These are phyloP conservation scores for Sebastes taczanowskii DNA, from an alignment of 2,797 vertebrate genomes.

Conservation along the genomic window DNA sequence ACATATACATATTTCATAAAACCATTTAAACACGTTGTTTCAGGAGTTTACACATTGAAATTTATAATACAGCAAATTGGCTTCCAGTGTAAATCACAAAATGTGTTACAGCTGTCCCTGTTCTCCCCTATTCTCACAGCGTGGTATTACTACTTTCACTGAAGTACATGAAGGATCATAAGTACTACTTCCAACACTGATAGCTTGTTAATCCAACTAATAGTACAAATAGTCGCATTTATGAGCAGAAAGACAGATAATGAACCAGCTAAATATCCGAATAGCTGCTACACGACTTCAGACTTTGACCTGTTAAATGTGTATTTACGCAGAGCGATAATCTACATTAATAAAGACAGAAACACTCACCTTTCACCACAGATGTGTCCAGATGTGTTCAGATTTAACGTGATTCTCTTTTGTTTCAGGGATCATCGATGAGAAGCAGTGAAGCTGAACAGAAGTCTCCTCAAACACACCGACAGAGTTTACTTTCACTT, in stretches of 20 bases:
- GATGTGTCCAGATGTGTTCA: background rate
- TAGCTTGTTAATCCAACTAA: background rate
- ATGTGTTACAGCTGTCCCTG: no score
- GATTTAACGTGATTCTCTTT: background rate
- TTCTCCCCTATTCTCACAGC: background rate
- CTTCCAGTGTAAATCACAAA: no score
- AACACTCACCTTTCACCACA: background rate
- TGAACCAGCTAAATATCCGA: no score
- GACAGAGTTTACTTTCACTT: conserved; percentile 12
- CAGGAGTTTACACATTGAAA: no score
- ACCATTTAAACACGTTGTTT: no score
- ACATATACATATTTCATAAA: no score
- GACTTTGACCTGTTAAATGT: background rate
- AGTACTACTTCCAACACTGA: background rate
- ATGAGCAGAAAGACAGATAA: background rate
- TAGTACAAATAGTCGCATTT: background rate
- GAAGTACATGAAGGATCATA: no score
- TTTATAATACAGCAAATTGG: no score
- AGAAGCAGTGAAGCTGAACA: no score
- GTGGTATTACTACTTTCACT: background rate
- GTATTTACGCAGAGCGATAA: background rate
- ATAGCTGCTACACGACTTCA: background rate
- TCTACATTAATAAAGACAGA: background rate
- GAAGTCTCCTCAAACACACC: background rate
- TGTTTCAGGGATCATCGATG: background rate